Evolutionary conservation across 2,113 vertebrate genomes (phyloP), one percentile per base, ranked within the genome.

Genomic region (Prochilodus magdalenae): DNA sequence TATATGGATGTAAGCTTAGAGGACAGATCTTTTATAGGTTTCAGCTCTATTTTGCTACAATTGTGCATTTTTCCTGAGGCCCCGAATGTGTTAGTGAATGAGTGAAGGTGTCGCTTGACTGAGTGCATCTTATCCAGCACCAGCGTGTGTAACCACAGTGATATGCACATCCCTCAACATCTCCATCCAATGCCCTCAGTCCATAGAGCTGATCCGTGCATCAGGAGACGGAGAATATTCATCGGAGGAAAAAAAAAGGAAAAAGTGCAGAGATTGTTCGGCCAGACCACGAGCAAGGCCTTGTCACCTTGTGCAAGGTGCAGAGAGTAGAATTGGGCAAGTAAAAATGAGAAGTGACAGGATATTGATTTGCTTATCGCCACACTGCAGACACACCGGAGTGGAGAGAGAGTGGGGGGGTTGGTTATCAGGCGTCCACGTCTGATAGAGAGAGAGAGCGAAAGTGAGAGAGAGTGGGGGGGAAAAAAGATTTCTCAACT

Each of bases 281-380:
- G 87, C 77, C 84, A 88, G 88, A 89, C 88, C 85, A 79, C 16
- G 79, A 89, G 89, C 89, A 88, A 81, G 87, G 90, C 91, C 91
- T 91, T 92, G 92, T 94, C 94, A 94, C 93, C 93, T 94, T 93
- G 90, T 86, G 90, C 90, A 92, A 90, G 91, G 91, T 92, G 92
- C 90, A 89, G 90, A 89, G 90, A 92, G 91, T 88, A 92, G 91
- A 92, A 93, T 92, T 93, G 90, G 90, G 90, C 89, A 86, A 89
- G 93, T 93, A 93, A 94, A 94, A 94, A 94, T 93, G 90, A 94
- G 93, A 94, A 93, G 93, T 94, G 94, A 94, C 93, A 94, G 92
- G 91, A 92, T 94, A 94, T 94, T 94, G 94, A 94, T 94, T 94
- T 94, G 93, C 93, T 94, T 94, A 94, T 94, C 93, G 87, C 91